Conservation (phyloP, 2,888 invertebrate genomes). For the Dasypolia templi region DNA sequence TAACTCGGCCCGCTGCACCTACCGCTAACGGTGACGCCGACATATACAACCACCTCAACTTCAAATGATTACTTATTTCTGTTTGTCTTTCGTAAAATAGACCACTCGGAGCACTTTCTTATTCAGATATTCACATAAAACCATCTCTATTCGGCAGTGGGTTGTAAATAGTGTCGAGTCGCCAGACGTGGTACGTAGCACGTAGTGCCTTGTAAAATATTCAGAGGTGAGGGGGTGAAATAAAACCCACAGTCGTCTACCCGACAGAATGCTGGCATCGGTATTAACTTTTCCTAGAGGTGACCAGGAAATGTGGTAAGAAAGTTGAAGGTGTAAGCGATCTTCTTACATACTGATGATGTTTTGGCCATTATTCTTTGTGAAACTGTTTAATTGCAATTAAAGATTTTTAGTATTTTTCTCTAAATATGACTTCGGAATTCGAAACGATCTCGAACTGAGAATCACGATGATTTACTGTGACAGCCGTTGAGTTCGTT, state of each 20-base stretch:
- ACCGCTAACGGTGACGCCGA: no score
- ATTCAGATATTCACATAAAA: constrained; percentile 75
- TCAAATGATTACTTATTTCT: not conserved
- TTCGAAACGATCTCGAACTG: not conserved
- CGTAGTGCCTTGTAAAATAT: constrained; percentile 77
- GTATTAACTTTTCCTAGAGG: constrained; percentile 60
- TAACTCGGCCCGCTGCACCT: no score
- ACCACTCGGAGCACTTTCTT: constrained; percentile 29
- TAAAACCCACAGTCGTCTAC: constrained; percentile 71
- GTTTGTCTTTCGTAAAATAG: not conserved
- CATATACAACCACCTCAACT: not conserved
- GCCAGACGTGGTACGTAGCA: constrained; percentile 64
- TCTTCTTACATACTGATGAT: not conserved
- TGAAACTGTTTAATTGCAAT: not conserved
- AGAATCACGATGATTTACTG: not conserved
- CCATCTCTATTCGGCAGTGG: constrained; percentile 69
- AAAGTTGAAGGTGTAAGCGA: constrained; percentile 12
- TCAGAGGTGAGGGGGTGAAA: constrained; percentile 73
- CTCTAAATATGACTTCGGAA: not conserved
- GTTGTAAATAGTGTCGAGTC: constrained; percentile 68
- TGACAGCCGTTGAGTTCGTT: not conserved
- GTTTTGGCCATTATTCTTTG: not conserved
- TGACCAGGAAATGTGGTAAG: constrained; percentile 50
- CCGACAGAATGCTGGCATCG: constrained; percentile 58
- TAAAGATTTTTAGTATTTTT: not conserved